Evolutionary conservation across 2,888 invertebrate species (phyloP), one percentile per base, ranked within the genome.

Genomic region (Polymixis flavicincta): DNA sequence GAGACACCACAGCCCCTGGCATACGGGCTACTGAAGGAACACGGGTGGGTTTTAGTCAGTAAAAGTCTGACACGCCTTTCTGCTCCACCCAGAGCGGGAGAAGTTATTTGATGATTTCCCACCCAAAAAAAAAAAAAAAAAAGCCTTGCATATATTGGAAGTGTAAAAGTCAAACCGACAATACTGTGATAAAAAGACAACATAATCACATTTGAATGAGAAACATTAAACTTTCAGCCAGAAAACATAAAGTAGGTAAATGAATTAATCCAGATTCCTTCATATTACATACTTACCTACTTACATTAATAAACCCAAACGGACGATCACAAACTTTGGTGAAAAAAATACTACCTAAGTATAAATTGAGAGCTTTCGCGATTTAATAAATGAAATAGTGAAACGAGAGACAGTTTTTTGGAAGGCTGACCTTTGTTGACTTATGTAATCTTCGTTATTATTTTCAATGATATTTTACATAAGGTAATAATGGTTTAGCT

Each of bases 291-390:
- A 54, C 17, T 11, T 19, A 48, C 6, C 5, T 50, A 28, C 9
- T 9, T 17, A 48, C 6, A 54, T 55, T 13, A 13, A 45, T 50
- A 19, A 55, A 54, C 19, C 5, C 19, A 76, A 63, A 22, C 19
- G 9, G 32, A 19, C 19, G 8, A 45, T 42, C 6, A 59, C 19
- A 19, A 48, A 25, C 13, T 32, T 70, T 13, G 1, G 11, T 9
- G 2, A 19, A 71, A 68, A 19, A 63, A n/a, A 64, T 14, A 54
- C 25, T 42, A 66, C 19, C n/a, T n/a, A n/a, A n/a, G 32, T 32
- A 78, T 66, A 71, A 74, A 85, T 71, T 63, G 48, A 57, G 57
- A 71, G 59, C 57, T 64, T 50, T 7, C 45, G 25, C 17, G n/a
- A 69, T 73, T 73, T 69, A n/a, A n/a, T n/a, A n/a, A n/a, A n/a